Conservation (phyloP, 2,888 invertebrate genomes). For the Pseudanteris insignis region DNA sequence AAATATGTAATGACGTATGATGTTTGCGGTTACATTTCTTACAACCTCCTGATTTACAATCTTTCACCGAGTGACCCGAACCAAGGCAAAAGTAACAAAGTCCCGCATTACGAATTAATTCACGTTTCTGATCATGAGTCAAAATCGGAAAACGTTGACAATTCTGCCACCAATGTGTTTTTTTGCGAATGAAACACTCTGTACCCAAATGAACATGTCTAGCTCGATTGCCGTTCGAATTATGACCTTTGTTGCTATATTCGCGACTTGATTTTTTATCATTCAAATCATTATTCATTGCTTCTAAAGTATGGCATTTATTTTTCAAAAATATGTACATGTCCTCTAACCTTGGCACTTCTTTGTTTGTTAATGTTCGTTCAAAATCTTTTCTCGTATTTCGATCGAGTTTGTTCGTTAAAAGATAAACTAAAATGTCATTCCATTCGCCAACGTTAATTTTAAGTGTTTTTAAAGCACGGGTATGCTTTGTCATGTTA, state of each 20-base stretch:
- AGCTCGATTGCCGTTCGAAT: not conserved
- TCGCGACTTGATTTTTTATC: not conserved
- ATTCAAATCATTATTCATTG: not conserved
- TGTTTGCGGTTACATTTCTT: constrained; percentile 18
- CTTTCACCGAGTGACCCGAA: constrained; percentile 6
- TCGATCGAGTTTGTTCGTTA: not conserved
- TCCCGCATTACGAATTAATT: constrained; percentile 17
- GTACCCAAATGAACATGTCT: not conserved
- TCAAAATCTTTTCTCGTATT: constrained; percentile 2
- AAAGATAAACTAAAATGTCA: not conserved
- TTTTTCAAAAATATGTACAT: constrained; percentile 12
- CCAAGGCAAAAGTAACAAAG: constrained; percentile 23
- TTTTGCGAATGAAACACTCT: not conserved
- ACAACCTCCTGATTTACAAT: constrained; percentile 14
- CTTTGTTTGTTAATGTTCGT: not conserved
- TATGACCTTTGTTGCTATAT: not conserved
- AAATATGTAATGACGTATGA: constrained; percentile 17
- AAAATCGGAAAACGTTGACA: not conserved
- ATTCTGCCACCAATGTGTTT: constrained; percentile 2
- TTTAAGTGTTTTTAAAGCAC: not conserved
- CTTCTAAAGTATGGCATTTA: constrained; percentile 6
- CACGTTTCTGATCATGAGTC: constrained; percentile 5
- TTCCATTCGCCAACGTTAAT: not conserved
- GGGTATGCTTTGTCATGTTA: not conserved
- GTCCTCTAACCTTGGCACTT: constrained; percentile 2